A percentile compares a stretch with the other conserved stretches of the same genome.
These are phyloP conservation scores for Cosmia trapezina DNA, from an alignment of 2,888 invertebrate genomes.

Conservation along the genomic window DNA sequence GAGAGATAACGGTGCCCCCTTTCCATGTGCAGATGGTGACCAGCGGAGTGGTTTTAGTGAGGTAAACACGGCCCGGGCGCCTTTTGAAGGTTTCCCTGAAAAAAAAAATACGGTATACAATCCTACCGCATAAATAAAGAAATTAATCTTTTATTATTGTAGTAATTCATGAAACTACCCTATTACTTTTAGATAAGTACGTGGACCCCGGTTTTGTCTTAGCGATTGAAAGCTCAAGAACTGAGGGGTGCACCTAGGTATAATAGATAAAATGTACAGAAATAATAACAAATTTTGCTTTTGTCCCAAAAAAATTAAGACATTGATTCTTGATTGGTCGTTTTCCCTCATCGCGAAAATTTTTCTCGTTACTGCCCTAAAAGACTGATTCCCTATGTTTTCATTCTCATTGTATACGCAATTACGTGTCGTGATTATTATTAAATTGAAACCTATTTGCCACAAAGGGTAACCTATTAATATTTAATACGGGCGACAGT, in stretches of 20 bases:
- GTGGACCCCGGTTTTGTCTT: too few relatives aligned
- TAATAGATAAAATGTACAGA: too few relatives aligned
- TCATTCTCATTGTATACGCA: neutral
- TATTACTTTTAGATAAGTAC: neutral
- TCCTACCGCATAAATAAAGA: neutral
- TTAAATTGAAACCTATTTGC: constrained; percentile 18
- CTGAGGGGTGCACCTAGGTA: too few relatives aligned
- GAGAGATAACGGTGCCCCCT: too few relatives aligned
- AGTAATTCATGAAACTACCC: too few relatives aligned
- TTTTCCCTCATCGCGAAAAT: neutral
- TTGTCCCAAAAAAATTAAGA: neutral
- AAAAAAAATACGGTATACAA: too few relatives aligned
- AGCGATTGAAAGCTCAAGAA: too few relatives aligned
- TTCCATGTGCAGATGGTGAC: too few relatives aligned
- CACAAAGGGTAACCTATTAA: constrained; percentile 17
- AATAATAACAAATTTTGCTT: neutral
- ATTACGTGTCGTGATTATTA: constrained; percentile 19
- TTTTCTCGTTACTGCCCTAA: neutral
- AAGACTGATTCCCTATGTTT: constrained; percentile 19
- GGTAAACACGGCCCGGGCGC: too few relatives aligned
- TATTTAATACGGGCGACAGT: neutral
- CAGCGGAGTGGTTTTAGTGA: too few relatives aligned
- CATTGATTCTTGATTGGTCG: neutral
- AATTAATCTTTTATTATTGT: neutral
- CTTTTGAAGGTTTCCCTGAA: too few relatives aligned